These are phyloP conservation scores for Lutraria lutraria DNA, from an alignment of 2,888 invertebrate genomes.

Conservation along the genomic window DNA sequence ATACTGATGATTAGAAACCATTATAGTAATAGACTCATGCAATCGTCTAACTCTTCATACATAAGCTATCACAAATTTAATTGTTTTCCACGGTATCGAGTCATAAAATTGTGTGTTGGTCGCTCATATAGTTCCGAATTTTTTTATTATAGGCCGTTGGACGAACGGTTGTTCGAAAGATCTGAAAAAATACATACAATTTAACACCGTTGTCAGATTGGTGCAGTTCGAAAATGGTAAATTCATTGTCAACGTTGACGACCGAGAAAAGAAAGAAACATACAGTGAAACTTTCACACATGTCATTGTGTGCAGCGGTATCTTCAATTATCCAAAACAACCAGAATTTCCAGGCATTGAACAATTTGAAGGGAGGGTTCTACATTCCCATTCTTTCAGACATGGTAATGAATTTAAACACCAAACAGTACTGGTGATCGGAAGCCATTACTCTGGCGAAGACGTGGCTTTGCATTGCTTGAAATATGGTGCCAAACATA, in stretches of 20 bases:
- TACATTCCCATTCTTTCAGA: conserved; percentile 60
- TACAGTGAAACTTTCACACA: conserved; percentile 38
- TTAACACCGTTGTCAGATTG: conserved; percentile 25
- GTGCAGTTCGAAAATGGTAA: conserved; percentile 10
- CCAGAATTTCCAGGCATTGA: conserved; percentile 45
- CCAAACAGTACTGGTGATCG: conserved; percentile 43
- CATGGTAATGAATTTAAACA: conserved; percentile 47
- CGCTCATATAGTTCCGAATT: not conserved
- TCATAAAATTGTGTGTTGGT: no score
- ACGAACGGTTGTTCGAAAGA: not conserved
- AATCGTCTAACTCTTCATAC: no score
- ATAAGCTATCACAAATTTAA: no score
- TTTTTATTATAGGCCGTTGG: conserved; percentile 24
- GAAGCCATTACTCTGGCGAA: conserved; percentile 54
- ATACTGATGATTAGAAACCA: no score
- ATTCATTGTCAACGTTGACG: conserved; percentile 1
- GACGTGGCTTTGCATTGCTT: conserved; percentile 45
- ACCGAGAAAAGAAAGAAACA: not conserved
- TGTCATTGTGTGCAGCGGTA: conserved; percentile 45
- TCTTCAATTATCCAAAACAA: conserved; percentile 36
- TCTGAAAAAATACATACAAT: conserved; percentile 19
- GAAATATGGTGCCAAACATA: conserved; percentile 24
- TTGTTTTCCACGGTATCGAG: no score
- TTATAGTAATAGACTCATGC: no score
- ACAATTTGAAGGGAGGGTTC: conserved; percentile 37